Evolutionary conservation across 2,797 vertebrate genomes (phyloP).

Genomic region (Euthynnus affinis): DNA sequence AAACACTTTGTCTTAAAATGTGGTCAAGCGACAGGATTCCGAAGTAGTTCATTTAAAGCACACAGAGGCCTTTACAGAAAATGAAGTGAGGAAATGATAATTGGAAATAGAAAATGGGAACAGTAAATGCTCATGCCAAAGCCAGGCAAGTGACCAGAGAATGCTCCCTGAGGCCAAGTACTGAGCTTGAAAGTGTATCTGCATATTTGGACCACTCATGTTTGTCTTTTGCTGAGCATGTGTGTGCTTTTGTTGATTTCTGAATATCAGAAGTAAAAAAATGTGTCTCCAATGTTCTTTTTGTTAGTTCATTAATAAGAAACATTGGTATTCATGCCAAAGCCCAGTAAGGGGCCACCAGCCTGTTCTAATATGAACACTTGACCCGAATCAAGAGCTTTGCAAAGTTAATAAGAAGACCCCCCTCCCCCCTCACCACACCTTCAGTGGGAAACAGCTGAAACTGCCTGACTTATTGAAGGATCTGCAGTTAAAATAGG

Average conservation of each 20-base stretch:
- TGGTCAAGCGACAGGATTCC: not conserved
- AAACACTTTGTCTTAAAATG: not conserved
- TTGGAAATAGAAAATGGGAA: not conserved
- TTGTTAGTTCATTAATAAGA: not conserved
- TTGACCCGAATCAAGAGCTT: not conserved
- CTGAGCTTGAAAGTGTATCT: not conserved
- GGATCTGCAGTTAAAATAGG: conserved; percentile 11
- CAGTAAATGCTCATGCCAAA: not conserved
- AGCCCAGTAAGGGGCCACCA: not conserved
- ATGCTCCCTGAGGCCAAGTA: not conserved
- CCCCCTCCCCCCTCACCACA: not conserved
- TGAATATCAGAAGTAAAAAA: not conserved
- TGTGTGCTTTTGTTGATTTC: not conserved
- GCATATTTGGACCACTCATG: not conserved
- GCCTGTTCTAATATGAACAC: not conserved
- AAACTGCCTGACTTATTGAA: conserved; percentile 6
- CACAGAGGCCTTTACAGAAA: not conserved
- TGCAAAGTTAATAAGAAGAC: not conserved
- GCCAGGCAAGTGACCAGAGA: not conserved
- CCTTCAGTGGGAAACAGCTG: conserved; percentile 3
- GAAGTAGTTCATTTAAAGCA: not conserved
- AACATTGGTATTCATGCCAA: not conserved
- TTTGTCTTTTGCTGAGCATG: too few relatives aligned
- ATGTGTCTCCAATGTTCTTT: not conserved
- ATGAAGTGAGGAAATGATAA: not conserved